Conservation (phyloP, 2,797 vertebrate genomes). For the Anisognathus igniventris region DNA sequence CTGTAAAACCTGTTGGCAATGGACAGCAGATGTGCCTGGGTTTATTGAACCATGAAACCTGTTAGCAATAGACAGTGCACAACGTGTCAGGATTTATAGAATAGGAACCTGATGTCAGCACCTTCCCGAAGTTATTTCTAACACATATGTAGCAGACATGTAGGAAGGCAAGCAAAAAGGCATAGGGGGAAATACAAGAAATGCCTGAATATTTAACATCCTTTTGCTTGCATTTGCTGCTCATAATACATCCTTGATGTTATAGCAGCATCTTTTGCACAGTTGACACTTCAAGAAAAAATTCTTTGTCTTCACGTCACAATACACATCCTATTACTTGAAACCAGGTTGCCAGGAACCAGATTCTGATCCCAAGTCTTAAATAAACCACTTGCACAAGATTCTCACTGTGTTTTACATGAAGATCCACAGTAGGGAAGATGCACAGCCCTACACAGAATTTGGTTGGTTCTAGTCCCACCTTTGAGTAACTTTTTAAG, state of each 20-base stretch:
- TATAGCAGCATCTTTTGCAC: background rate
- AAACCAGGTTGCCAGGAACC: background rate
- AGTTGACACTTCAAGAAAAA: background rate
- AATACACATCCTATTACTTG: background rate
- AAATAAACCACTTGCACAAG: background rate
- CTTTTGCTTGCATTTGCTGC: background rate
- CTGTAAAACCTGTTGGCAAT: background rate
- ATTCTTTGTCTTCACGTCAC: background rate
- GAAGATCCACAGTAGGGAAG: background rate
- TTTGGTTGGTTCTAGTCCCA: background rate
- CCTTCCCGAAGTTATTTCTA: background rate
- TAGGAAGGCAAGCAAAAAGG: background rate
- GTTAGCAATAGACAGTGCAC: background rate
- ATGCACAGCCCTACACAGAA: background rate
- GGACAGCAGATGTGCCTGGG: background rate
- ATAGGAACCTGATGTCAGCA: background rate
- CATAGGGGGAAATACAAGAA: background rate
- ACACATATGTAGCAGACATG: background rate
- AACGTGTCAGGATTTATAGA: accelerated
- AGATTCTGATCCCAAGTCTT: background rate
- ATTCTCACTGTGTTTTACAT: background rate
- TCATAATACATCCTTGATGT: background rate
- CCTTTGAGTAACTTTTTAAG: background rate
- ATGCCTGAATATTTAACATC: background rate
- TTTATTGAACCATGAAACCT: background rate